phyloP scores from a whole-genome alignment of 2,797 vertebrate species.

The Acanthiza pusilla region DNA sequence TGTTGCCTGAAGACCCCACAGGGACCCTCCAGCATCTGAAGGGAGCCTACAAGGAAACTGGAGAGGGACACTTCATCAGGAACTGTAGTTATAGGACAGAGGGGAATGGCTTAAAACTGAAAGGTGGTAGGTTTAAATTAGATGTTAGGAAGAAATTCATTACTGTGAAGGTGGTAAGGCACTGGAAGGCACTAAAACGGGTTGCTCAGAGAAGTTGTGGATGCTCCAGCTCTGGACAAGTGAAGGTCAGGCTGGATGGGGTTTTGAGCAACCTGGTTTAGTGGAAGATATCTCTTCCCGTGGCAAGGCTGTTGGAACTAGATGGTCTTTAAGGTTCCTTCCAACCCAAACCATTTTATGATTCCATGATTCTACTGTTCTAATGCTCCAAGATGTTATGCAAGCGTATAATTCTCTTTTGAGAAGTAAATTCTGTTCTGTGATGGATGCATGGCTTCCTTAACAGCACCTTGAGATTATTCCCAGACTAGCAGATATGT shows the following conservation, averaged over 20 bases:
- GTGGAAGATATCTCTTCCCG: no score
- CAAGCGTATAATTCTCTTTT: neutral
- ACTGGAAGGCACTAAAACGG: neutral
- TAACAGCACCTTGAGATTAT: neutral
- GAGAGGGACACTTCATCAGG: neutral
- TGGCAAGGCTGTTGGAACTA: no score
- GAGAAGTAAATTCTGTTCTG: neutral
- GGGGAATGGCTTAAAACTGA: neutral
- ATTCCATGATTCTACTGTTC: neutral
- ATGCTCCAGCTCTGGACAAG: neutral
- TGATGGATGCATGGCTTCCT: neutral
- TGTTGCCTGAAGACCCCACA: neutral
- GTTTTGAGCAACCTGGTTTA: neutral
- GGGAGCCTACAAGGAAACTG: neutral
- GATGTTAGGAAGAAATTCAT: neutral
- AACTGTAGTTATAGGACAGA: neutral
- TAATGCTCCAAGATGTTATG: neutral
- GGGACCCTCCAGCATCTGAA: neutral
- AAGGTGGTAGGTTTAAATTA: rapidly evolving
- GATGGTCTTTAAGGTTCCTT: neutral
- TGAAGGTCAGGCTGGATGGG: neutral
- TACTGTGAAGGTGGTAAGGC: neutral
- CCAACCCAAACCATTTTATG: neutral
- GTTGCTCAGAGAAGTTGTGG: neutral
- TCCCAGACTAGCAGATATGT: neutral